Base-by-base conservation (phyloP, 2,113 vertebrate genomes). In the Shinisaurus crocodilurus region DNA sequence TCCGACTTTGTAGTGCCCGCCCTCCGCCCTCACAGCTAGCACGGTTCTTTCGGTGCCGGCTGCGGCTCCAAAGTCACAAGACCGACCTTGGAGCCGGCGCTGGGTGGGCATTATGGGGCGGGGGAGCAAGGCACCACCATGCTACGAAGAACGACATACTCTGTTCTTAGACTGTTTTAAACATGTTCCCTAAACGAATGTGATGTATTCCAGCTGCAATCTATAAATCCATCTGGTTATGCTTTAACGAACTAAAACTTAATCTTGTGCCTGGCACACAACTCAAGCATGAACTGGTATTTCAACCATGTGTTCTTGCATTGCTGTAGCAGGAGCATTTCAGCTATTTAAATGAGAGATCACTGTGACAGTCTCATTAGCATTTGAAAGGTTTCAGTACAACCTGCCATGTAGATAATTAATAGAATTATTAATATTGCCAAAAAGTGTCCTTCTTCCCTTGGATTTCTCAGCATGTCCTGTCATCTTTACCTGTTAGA, bases 401-500 rank as follows among this genome's bases (percentile, higher is more conserved):
- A 77, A 48, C 32, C n/a, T 90, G 82, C 74, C 74, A 69, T 79
- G 74, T 54, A 90, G 43, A 85, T 67, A 65, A 67, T 89, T 69
- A 90, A 85, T 89, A 77, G 43, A 89, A 89, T 67, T 77, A 84
- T 90, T 85, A 90, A 77, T 67, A 54, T 90, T 77, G 23, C 43
- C 45, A 13, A 50, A 88, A 88, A 87, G 50, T 79, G 76, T 88
- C 63, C 76, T 50, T 7, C 29, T 88, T 89, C 63, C 32, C 3
- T 63, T 67, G 25, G 70, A 85, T 77, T 89, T 89, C 32, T 65
- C 54, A 50, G 23, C 32, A 63, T 37, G 40, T 85, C 57, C 43
- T 85, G 34, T 67, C 54, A 50, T 32, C 25, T 27, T 50, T 76
- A 82, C 16, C 34, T 77, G 13, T 89, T 72, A 57, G 85, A 85